Base-by-base conservation (phyloP, 2,113 vertebrate genomes). In the Tauraco erythrolophus region DNA sequence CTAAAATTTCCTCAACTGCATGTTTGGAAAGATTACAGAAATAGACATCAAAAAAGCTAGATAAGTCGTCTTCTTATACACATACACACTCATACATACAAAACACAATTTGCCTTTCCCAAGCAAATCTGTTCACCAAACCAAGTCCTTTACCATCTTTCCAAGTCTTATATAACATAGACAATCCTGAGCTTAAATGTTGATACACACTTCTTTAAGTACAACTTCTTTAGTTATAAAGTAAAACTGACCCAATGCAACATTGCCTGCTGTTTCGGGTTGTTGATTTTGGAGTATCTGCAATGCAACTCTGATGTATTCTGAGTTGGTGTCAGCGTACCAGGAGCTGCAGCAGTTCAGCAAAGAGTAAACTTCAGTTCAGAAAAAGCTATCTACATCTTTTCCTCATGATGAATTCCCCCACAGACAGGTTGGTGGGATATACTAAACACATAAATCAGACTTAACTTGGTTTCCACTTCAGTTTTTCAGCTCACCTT, bases 391-490 rank as follows among this genome's bases (percentile, higher is more conserved):
- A 69, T 79, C 89, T 85, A 18, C 48, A 65, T 60, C 70, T 96
- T 96, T 82, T 93, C 45, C 64, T 79, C 11, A 45, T 79, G 65
- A 96, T 72, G 57, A 94, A 96, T 96, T 95, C 31, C 24, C 43
- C 61, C 39, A 27, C 37, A 69, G 25, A 46, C 14, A 82, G 45
- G 57, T 61, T 89, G 45, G 37, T 94, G 74, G 45, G 74, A 45
- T n/a, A 88, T 11, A 79, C 13, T 76, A 21, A 41, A 75, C n/a
- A 45, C 45, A 96, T 88, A 90, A 95, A 89, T 89, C 87, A 94
- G 89, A 66, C 21, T 92, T 90, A 94, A 77, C 28, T 95, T 35
- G 43, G 46, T 90, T 95, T 93, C 30, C 10, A 23, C 77, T 77
- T 90, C 50, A 72, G 45, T 85, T 93, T 95, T 92, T 61, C 65